Base-by-base conservation (phyloP, 2,797 vertebrate species). In the Clamator glandarius region DNA sequence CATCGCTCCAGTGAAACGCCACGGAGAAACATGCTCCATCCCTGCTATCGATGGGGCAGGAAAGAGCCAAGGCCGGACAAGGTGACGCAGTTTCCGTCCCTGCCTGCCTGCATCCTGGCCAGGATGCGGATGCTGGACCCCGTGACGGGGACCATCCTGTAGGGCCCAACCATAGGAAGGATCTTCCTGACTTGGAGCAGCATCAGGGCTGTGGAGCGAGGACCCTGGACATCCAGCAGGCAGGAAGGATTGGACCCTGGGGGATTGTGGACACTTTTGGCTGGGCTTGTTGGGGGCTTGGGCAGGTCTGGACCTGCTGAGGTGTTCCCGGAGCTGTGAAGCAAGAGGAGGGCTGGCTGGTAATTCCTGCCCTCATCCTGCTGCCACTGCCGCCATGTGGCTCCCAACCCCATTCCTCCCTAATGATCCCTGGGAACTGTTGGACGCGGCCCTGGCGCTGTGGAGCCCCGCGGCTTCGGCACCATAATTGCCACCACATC, bases 321-420 rank as follows among this genome's bases (percentile, higher is more conserved):
- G 57, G 17, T n/a, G 82, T 78, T 92, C 26, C 80, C 1, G 3
- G 28, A 12, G 61, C 46, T 2, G 25, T 92, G 90, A 87, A 64
- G 95, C 96, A 95, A 93, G 67, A 82, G 85, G 83, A 94, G 44
- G 85, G 83, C 28, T 3, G 73, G 93, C 85, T 0, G 70, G 86
- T 90, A 93, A 95, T 94, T 96, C 89, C 89, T 78, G 87, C 94
- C 90, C 72, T 46, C 0, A 2, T 31, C 68, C 68, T 3, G 31
- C 79, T 4, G n/a, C 67, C 39, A 36, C 80, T 33, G 15, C 19
- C 33, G 36, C 80, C 33, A 15, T 16, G 2, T 7, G 4, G 35
- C 67, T 90, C 89, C 93, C 93, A 67, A 29, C 91, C 94, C 92
- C 92, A 91, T 91, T 94, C 95, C 93, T 92, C 62, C 77, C 77